phyloP scores from a whole-genome alignment of 2,113 vertebrate genomes.

The Scomber japonicus region DNA sequence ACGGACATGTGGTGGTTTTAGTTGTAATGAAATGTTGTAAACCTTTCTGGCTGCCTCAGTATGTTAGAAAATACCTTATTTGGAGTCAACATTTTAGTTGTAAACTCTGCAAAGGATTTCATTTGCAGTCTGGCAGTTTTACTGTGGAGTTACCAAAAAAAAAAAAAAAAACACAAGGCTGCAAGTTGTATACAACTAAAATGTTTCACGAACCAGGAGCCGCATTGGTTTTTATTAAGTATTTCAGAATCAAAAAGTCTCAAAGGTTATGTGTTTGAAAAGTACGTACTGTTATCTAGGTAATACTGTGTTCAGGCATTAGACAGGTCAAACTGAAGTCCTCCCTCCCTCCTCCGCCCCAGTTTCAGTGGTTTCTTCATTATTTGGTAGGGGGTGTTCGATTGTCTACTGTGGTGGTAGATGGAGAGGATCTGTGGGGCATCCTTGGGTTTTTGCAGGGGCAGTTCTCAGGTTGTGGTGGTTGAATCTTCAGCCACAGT shows the following conservation, averaged over 20 bases:
- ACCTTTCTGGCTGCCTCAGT: conserved; percentile 40
- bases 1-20: neutral
- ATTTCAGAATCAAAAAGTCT: conserved; percentile 37
- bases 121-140: conserved; percentile 76
- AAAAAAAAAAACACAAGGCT: conserved; percentile 10
- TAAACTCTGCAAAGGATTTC: conserved; percentile 72
- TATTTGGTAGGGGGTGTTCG: conserved; percentile 67
- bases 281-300: conserved; percentile 40
- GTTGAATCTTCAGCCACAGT: conserved; percentile 66
- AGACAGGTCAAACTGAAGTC: conserved; percentile 58
- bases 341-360: conserved; percentile 32
- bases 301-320: conserved; percentile 69
- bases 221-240: conserved; percentile 18
- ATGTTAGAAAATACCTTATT: conserved; percentile 54
- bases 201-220: conserved; percentile 48
- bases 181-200: conserved; percentile 47
- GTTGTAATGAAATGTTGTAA: conserved; percentile 62
- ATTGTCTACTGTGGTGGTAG: conserved; percentile 77
- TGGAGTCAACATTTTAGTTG: conserved; percentile 61
- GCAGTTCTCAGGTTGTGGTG: conserved; percentile 74
- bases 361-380: conserved; percentile 68
- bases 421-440: conserved; percentile 52
- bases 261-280: conserved; percentile 53
- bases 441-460: conserved; percentile 37
- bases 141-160: conserved; percentile 51